phyloP scores from a whole-genome alignment of 2,797 vertebrate genomes.

The Oryzias sinensis region DNA sequence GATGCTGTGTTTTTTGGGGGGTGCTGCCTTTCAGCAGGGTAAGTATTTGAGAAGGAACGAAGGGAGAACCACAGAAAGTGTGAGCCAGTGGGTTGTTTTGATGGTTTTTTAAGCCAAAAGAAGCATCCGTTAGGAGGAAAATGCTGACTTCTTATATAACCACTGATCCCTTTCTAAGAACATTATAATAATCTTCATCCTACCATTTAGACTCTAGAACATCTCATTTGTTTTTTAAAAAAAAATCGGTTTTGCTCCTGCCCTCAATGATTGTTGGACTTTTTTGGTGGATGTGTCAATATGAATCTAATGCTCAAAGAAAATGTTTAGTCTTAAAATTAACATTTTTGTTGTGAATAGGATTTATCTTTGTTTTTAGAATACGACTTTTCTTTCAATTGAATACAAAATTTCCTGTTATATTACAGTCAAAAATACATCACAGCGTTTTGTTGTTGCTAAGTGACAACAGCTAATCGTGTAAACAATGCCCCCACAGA shows the following conservation, averaged over 20 bases:
- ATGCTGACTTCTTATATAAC: slow-evolving; percentile 17
- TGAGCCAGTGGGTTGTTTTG: slow-evolving; percentile 27
- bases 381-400: too few relatives aligned
- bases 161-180: neutral
- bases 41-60: slow-evolving; percentile 37
- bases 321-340: too few relatives aligned
- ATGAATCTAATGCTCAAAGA: too few relatives aligned
- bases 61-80: slow-evolving; percentile 32
- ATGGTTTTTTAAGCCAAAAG: slow-evolving; percentile 33
- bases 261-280: slow-evolving; percentile 72
- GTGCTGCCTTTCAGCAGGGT: slow-evolving; percentile 39
- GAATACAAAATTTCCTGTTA: too few relatives aligned
- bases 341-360: too few relatives aligned
- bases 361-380: too few relatives aligned
- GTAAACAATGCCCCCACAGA: too few relatives aligned
- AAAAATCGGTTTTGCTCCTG: slow-evolving; percentile 61
- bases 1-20: slow-evolving; percentile 51
- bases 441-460: too few relatives aligned
- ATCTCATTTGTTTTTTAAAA: slow-evolving; percentile 12
- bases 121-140: slow-evolving; percentile 21
- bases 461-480: too few relatives aligned
- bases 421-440: too few relatives aligned
- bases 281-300: slow-evolving; percentile 4
- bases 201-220: slow-evolving; percentile 16
- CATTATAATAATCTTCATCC: slow-evolving; percentile 7